A percentile compares a stretch with the other conserved stretches of the same genome.
Evolutionary conservation across 2,797 vertebrate genomes (phyloP).

Genomic region (Lophius americanus): DNA sequence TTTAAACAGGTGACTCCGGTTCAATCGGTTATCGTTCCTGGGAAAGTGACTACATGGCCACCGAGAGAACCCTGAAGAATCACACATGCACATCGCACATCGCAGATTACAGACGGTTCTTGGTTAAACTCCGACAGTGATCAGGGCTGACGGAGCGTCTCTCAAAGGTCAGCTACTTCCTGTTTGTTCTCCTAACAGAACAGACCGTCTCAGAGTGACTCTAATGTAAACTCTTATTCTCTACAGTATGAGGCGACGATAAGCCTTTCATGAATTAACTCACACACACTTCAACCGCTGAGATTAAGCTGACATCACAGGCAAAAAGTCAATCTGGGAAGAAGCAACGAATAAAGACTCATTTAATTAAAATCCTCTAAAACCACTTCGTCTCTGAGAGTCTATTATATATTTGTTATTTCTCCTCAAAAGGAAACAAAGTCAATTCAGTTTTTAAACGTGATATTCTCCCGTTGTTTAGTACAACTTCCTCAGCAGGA

Average conservation of each 20-base stretch:
- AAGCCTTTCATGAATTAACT: no score
- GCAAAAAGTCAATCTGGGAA: no score
- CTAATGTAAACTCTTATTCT: neutral
- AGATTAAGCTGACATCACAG: neutral
- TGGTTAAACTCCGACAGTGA: neutral
- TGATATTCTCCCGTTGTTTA: no score
- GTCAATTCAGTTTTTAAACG: no score
- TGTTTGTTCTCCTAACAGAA: neutral
- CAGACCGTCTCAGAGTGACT: constrained; percentile 1
- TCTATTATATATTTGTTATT: no score
- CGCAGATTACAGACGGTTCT: neutral
- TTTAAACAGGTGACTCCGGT: constrained; percentile 3
- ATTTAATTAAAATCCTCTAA: no score
- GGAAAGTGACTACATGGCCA: neutral
- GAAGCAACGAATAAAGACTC: no score
- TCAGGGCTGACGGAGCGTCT: neutral
- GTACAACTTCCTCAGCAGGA: no score
- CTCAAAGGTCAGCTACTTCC: neutral
- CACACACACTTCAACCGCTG: neutral
- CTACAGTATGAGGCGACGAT: no score
- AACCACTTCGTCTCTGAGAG: no score
- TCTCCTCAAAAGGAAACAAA: no score
- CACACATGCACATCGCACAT: neutral
- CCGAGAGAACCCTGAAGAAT: neutral
- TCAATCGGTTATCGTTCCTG: constrained; percentile 2